Evolutionary conservation across 2,888 invertebrate species (phyloP).

Genomic region (Tillus elongatus): DNA sequence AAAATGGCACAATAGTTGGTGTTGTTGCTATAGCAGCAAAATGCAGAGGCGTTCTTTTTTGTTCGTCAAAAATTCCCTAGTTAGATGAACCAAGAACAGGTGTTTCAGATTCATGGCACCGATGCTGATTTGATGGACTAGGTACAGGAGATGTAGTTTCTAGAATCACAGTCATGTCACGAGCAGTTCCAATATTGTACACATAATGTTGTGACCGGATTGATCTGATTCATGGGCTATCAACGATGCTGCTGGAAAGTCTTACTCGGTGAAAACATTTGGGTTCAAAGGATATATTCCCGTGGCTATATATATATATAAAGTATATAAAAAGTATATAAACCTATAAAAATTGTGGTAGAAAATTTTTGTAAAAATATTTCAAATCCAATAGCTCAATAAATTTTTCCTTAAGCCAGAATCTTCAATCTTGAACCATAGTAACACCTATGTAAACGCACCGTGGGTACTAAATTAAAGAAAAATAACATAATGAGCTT

Average conservation of each 20-base stretch:
- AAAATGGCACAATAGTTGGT: slow-evolving; percentile 24
- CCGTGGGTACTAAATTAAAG: too few species aligned
- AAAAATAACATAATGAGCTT: too few species aligned
- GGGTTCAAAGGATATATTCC: slow-evolving; percentile 20
- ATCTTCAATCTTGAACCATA: too few species aligned
- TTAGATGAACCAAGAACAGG: too few species aligned
- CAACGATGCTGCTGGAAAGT: slow-evolving; percentile 18
- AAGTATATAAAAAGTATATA: too few species aligned
- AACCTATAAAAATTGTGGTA: too few species aligned
- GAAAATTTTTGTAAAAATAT: too few species aligned
- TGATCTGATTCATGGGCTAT: slow-evolving; percentile 18
- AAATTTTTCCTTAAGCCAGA: too few species aligned
- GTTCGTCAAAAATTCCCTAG: slow-evolving; percentile 19
- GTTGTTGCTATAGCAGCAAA: slow-evolving; percentile 25
- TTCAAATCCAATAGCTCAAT: too few species aligned
- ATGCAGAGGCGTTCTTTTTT: slow-evolving; percentile 20
- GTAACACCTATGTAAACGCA: too few species aligned
- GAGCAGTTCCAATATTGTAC: slow-evolving; percentile 18
- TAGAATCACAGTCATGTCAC: slow-evolving; percentile 20
- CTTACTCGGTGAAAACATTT: slow-evolving; percentile 22
- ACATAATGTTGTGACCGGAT: slow-evolving; percentile 18
- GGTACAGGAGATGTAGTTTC: slow-evolving; percentile 16
- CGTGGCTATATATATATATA: too few species aligned
- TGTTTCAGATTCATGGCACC: too few species aligned
- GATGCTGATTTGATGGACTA: slow-evolving; percentile 21